Evolutionary conservation across 2,888 invertebrate genomes (phyloP), one percentile per base, ranked within the genome.

Genomic region (Podotricha telesiphe): DNA sequence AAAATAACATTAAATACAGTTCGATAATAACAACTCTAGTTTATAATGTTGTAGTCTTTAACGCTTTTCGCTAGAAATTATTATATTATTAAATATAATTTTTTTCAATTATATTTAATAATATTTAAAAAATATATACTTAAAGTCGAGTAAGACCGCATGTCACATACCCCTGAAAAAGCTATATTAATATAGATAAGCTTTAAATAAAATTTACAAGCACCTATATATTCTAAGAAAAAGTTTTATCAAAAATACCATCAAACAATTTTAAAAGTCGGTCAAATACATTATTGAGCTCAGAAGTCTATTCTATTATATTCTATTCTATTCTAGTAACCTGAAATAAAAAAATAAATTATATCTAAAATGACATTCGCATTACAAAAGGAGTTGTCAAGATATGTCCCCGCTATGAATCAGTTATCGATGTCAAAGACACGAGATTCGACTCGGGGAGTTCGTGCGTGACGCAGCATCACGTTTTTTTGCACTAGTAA

Each of bases 401-500:
- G 51, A 68, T 63, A 63, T 22, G 48, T 20, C 47, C n/a, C 40
- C n/a, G 40, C 53, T 28, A 68, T 63, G 68, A 62, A 62, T 68
- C 62, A 56, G 72, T 72, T 65, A 68, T 55, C 69, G 69, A 74
- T 73, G 76, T 77, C 76, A 73, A 73, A 74, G 76, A 74, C 77
- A 73, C 74, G 72, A 70, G 67, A 67, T 68, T 68, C 68, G 68
- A 55, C 19, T 63, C 66, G 45, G 63, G 50, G 47, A 69, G 70
- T 51, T 75, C 76, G 76, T 76, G 76, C 76, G 73, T 75, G 75
- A 75, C 74, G 75, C 69, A 65, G 68, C 68, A 70, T 68, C 72
- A 69, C 67, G 72, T 73, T 74, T 74, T 53, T 75, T 73, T 74
- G 67, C 61, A 47, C 19, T 53, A n/a, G n/a, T n/a, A n/a, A 34